Evolutionary conservation across 53 echinoderm and acorn worm genomes (phyloP), one percentile per base, ranked within the genome.

Genomic region (Stichopus horrens): DNA sequence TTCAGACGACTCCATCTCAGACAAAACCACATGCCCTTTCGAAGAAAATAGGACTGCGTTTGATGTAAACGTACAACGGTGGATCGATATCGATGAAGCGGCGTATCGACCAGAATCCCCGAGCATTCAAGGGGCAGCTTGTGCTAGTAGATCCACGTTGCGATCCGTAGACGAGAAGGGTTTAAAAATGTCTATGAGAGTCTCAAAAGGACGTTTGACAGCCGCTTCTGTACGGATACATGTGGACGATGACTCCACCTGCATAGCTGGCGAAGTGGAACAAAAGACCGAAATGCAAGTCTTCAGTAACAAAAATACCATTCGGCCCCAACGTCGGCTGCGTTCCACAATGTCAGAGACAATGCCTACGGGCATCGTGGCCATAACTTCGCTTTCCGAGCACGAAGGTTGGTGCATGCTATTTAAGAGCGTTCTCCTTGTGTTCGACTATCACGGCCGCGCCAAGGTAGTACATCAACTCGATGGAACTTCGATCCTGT

Each of bases 351-450:
- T 52, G 21, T 59, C 85, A 53, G 53, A 51, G 14, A 59, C 14
- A 68, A 59, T 6, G 7, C 7, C 65, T 16, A 21, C 4, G 0
- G 37, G 23, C 9, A 11, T 85, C 65, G 52, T 67, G 8, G 85
- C 58, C 9, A 85, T 85, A 14, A 37, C 37, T 13, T 4, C 85
- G 10, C 66, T 85, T 23, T 59, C 65, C 7, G 51, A 85, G 14
- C 13, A 67, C 18, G 13, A 53, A 16, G 85, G 85, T 21, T 85
- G 85, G 85, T 85, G 85, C 11, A 65, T 85, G 67, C 68, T 85
- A 21, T 14, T 85, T 21, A 22, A 63, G 66, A 67, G 9, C 13
- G 22, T 52, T 18, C 37, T 85, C 21, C 68, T 85, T 7, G 58
- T 85, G 9, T 85, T 85, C 52, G 63, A 85, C 52, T 66, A 66